Conservation (phyloP, 2,888 invertebrate genomes). For the Hydraecia micacea region DNA sequence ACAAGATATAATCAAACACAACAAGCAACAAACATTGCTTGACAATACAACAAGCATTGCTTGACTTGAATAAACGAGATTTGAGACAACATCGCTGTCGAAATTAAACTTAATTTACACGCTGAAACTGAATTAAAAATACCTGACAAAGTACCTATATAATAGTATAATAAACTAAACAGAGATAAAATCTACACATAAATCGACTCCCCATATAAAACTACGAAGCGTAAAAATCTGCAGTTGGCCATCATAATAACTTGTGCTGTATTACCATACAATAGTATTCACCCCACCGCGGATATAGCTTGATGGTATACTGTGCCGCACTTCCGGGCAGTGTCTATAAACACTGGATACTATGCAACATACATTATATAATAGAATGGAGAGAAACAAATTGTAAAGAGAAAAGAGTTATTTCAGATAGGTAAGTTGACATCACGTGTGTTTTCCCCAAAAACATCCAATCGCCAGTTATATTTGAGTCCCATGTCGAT, state of each 20-base stretch:
- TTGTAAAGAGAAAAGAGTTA: background rate
- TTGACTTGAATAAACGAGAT: background rate
- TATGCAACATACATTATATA: conserved; percentile 10
- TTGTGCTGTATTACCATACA: conserved; percentile 61
- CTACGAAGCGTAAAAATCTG: conserved; percentile 61
- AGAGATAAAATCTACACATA: conserved; percentile 35
- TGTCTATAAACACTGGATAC: conserved; percentile 26
- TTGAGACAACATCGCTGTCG: background rate
- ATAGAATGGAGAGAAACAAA: background rate
- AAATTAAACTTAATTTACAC: background rate
- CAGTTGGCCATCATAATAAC: conserved; percentile 49
- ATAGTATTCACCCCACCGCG: conserved; percentile 50
- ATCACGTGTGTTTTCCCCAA: background rate
- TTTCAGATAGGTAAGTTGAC: background rate
- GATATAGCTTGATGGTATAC: conserved; percentile 41
- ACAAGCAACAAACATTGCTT: too few relatives aligned
- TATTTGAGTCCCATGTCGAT: background rate
- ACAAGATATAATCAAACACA: too few relatives aligned
- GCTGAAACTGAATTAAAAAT: background rate
- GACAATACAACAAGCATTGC: background rate
- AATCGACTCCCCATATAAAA: conserved; percentile 48
- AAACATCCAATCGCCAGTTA: background rate
- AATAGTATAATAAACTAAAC: conserved; percentile 22
- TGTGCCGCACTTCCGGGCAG: conserved; percentile 53
- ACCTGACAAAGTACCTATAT: background rate